Conservation (phyloP, 2,797 vertebrate genomes). For the Babyrousa celebensis region DNA sequence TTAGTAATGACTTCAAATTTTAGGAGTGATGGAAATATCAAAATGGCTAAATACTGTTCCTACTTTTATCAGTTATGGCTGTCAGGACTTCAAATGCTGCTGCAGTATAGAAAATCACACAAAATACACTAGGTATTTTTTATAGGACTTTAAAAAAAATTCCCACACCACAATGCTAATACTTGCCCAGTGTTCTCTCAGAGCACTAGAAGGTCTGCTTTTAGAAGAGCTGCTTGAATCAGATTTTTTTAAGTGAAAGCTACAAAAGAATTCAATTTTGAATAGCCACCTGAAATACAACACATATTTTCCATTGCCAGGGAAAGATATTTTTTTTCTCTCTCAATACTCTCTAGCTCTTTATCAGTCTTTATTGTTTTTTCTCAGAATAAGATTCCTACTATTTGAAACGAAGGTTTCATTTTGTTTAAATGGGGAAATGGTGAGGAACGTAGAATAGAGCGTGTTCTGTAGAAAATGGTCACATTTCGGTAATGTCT, state of each 20-base stretch:
- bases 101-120: slow-evolving; percentile 23
- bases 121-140: slow-evolving; percentile 73
- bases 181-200: not conserved
- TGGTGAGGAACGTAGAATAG: not conserved
- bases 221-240: not conserved
- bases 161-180: not conserved
- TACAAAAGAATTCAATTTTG: not conserved
- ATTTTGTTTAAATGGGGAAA: slow-evolving; percentile 30
- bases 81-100: slow-evolving; percentile 48
- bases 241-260: not conserved
- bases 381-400: not conserved
- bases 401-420: not conserved
- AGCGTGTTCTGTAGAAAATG: not conserved
- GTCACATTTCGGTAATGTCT: not conserved
- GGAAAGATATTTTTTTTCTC: not conserved
- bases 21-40: not conserved
- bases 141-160: not conserved
- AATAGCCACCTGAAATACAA: not conserved
- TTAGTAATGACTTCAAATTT: slow-evolving; percentile 63
- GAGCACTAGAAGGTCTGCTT: not conserved
- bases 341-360: not conserved
- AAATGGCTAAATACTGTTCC: slow-evolving; percentile 30
- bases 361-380: not conserved
- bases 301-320: rapidly evolving
- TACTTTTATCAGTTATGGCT: slow-evolving; percentile 56